Evolutionary conservation across 2,888 invertebrate genomes (phyloP), one percentile per base, ranked within the genome.

Genomic region (Pegoplata infirma): DNA sequence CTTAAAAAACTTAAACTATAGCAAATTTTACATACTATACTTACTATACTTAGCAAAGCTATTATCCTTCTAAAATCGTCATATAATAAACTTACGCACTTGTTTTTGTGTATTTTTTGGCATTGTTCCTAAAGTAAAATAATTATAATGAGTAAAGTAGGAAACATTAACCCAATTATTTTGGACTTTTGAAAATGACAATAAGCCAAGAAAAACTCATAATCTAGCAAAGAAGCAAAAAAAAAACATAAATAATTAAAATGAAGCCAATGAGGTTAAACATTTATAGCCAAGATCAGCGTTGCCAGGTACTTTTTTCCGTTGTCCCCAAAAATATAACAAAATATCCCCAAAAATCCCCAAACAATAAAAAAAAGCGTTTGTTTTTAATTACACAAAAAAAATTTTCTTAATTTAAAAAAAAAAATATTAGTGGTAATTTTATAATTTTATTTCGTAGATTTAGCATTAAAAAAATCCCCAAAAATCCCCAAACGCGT

Each of bases 81-180:
- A n/a, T n/a, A n/a, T n/a, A 17, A 14, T 23, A 12, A 66, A 44
- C 5, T 21, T 49, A 75, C 68, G 47, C 61, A 68, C 19, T 75
- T 55, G 25, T 68, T 63, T 63, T 56, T 19, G 5, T 17, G 23
- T 44, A 44, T 16, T 63, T n/a, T 63, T 76, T 76, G 75, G 75
- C 75, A 69, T 64, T 69, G 49, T 49, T 76, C 75, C 75, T 51
- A 69, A 76, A 76, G 23, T 16, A 28, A 28, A 55, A 56, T 75
- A 59, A 61, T 67, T 63, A 55, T 63, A 56, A 75, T 68, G 68
- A 32, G 36, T 3, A 14, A 16, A 47, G 8, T 3, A 63, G 55
- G 55, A 61, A 63, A 63, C 68, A 68, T 75, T 75, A 76, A 76
- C 75, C 75, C 68, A 76, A 63, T 76, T 67, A 66, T 36, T 74